Conservation (phyloP, 2,888 invertebrate species). For the Amblyjoppa fuscipennis region DNA sequence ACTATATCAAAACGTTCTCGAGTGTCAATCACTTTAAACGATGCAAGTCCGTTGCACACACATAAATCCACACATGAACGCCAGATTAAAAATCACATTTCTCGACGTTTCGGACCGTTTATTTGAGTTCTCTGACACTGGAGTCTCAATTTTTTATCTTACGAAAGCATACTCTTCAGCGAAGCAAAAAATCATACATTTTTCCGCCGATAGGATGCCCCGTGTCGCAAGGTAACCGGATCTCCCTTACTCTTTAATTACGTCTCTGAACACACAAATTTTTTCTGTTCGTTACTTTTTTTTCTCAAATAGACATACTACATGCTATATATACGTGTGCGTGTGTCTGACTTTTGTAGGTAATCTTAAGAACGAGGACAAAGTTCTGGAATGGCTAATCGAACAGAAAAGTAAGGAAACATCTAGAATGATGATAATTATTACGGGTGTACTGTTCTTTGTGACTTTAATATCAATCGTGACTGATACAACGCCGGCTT, state of each 20-base stretch:
- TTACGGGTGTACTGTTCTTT: constrained; percentile 85
- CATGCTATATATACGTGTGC: constrained; percentile 72
- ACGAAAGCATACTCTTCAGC: no score
- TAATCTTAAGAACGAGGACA: constrained; percentile 97
- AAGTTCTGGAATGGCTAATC: constrained; percentile 98
- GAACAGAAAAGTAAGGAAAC: constrained; percentile 97
- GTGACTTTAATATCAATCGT: constrained; percentile 85
- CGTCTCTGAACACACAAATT: not conserved
- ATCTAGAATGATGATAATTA: constrained; percentile 85
- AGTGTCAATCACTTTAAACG: no score
- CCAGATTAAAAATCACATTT: no score
- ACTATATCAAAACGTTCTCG: no score
- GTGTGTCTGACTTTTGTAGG: constrained; percentile 89
- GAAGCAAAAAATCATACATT: not conserved
- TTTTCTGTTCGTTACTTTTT: constrained; percentile 18
- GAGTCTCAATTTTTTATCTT: no score
- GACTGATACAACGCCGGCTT: constrained; percentile 81
- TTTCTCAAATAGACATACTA: constrained; percentile 44
- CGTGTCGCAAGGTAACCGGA: not conserved
- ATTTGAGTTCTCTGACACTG: no score
- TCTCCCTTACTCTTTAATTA: not conserved
- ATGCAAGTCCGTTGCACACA: no score
- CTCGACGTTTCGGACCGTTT: no score
- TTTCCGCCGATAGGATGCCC: not conserved
- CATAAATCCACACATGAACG: no score